phyloP scores from a whole-genome alignment of 2,113 vertebrate species.

The Cariama cristata region DNA sequence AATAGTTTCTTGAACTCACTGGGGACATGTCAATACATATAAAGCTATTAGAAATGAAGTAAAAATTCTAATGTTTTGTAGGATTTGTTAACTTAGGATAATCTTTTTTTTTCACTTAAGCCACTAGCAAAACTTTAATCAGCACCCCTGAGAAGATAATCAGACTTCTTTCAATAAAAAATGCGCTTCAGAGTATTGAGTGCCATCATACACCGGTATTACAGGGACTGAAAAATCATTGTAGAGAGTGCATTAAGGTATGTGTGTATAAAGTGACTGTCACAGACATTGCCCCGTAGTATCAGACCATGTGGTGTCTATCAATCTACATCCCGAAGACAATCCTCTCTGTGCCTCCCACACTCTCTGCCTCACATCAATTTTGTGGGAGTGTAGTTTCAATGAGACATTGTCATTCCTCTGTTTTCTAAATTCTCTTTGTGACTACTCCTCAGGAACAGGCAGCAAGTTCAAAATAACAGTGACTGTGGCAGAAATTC shows the following conservation, averaged over 20 bases:
- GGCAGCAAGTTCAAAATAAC: background rate
- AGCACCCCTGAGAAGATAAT: background rate
- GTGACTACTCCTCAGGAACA: background rate
- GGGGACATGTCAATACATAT: background rate
- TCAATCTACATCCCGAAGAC: background rate
- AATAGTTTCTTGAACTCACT: background rate
- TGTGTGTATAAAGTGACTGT: background rate
- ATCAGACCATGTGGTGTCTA: background rate
- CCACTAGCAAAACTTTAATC: background rate
- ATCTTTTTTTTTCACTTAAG: background rate
- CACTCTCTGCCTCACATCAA: background rate
- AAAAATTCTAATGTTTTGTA: background rate
- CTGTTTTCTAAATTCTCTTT: background rate
- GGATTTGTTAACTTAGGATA: background rate
- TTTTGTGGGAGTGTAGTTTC: conserved; percentile 41
- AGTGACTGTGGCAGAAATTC: background rate
- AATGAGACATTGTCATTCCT: background rate
- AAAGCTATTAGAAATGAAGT: background rate
- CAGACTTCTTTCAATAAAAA: background rate
- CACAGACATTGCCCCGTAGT: background rate
- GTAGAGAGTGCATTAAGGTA: background rate
- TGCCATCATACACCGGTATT: background rate
- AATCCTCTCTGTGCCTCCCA: background rate
- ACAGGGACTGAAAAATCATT: background rate
- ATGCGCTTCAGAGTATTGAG: background rate